Base-by-base conservation (phyloP, 2,888 invertebrate genomes). In the Nemoura dubitans region DNA sequence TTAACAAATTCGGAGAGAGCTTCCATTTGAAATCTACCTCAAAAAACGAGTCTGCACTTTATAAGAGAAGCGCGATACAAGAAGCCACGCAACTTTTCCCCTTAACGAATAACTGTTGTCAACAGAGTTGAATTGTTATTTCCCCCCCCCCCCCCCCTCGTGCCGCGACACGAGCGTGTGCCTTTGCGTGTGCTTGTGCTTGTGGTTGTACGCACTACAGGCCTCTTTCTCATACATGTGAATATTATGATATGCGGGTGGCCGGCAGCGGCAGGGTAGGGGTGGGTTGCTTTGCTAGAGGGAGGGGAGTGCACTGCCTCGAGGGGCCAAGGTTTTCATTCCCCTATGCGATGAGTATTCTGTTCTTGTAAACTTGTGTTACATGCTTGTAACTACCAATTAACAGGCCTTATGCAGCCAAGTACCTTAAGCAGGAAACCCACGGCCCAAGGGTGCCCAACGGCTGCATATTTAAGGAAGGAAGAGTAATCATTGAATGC, bases 331-430 rank as follows among this genome's bases (percentile, higher is more conserved):
- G 59, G 59, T 59, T 59, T 59, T 59, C 59, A 59, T 59, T 59
- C 59, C 59, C 59, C 59, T 14, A 59, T 59, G 21, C 59, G 59
- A 59, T 59, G 59, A 59, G 59, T 59, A 59, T 21, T 59, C 59
- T 59, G 59, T 59, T 59, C 59, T 59, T 59, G 59, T 59, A 59
- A 59, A 59, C 59, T 59, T 59, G 59, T 59, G 59, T 59, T 59
- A 59, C 59, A 59, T 21, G 59, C 59, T 59, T 59, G 59, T 59
- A 59, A 59, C 59, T 59, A 59, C 16, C 59, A 59, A 59, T 59
- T 59, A 59, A 59, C 59, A 59, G 21, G 59, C 59, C 59, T 59
- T 59, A 59, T 59, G 59, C 21, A 59, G 59, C 59, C 59, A 59
- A 59, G 59, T 59, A 59, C 59, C 59, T 59, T 59, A 1, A 59